Evolutionary conservation across 2,888 invertebrate genomes (phyloP).

Genomic region (Dione vanillae): DNA sequence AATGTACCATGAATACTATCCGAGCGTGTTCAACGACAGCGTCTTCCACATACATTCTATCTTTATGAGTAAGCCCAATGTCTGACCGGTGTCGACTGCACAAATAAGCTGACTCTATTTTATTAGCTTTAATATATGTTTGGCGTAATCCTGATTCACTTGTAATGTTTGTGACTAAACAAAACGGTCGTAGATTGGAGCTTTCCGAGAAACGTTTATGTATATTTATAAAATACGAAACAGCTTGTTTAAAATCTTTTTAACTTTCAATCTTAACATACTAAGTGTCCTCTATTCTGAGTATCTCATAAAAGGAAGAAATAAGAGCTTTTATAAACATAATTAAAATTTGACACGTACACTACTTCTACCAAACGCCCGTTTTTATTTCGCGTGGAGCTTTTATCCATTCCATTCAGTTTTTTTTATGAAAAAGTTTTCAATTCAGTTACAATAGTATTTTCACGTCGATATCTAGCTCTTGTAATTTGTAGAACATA

Average conservation of each 20-base stretch:
- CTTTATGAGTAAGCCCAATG: conserved; percentile 11
- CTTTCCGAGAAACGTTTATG: no score
- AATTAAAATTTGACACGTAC: not conserved
- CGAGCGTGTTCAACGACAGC: no score
- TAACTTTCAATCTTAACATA: no score
- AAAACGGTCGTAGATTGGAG: not conserved
- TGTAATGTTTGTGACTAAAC: not conserved
- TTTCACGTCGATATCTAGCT: not conserved
- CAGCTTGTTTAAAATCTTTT: no score
- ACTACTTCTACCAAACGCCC: not conserved
- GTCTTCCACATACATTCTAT: no score
- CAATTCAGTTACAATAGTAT: not conserved
- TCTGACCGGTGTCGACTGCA: conserved; percentile 24
- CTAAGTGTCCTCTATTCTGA: no score
- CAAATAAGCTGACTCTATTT: conserved; percentile 28
- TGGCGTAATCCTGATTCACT: not conserved
- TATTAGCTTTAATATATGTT: conserved; percentile 25
- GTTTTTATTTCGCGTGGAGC: not conserved
- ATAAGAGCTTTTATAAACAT: no score
- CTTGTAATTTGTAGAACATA: no score
- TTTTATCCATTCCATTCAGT: not conserved
- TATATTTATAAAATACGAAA: not conserved
- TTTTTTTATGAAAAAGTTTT: not conserved
- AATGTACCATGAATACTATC: no score
- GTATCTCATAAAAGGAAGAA: no score